Conservation (phyloP, 1,140 invertebrate genomes). For the Drosophila bocqueti region DNA sequence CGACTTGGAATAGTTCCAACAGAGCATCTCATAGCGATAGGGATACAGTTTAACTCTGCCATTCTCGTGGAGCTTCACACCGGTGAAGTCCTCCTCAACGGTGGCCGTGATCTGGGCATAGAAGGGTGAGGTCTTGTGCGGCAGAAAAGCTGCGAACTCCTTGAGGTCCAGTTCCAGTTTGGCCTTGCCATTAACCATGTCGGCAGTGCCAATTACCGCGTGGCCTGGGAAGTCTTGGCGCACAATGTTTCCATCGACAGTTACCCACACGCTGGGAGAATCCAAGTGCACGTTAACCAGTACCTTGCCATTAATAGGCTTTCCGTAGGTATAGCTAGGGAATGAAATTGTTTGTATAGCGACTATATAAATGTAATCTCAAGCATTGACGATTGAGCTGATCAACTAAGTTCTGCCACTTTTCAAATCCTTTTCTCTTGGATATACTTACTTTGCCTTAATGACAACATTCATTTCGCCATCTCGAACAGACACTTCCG, state of each 20-base stretch:
- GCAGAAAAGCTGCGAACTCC: slow-evolving; percentile 86
- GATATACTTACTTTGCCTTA: slow-evolving; percentile 88
- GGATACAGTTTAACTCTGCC: slow-evolving; percentile 91
- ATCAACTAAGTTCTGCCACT: neutral
- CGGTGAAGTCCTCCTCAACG: slow-evolving; percentile 91
- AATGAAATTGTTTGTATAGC: neutral
- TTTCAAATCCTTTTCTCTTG: neutral
- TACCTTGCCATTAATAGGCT: slow-evolving; percentile 92
- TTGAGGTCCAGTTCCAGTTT: slow-evolving; percentile 89
- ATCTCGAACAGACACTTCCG: slow-evolving; percentile 93
- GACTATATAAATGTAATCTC: neutral
- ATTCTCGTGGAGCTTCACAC: slow-evolving; percentile 91
- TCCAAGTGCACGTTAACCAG: slow-evolving; percentile 87
- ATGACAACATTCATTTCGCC: slow-evolving; percentile 91
- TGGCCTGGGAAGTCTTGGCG: slow-evolving; percentile 47
- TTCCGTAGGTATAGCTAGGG: slow-evolving; percentile 89
- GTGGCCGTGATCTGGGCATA: slow-evolving; percentile 88
- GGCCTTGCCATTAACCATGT: slow-evolving; percentile 90
- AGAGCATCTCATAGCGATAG: slow-evolving; percentile 93
- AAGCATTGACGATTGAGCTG: neutral
- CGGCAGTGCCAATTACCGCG: slow-evolving; percentile 86
- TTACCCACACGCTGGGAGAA: slow-evolving; percentile 37
- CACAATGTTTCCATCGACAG: slow-evolving; percentile 47
- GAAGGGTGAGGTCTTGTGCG: slow-evolving; percentile 85
- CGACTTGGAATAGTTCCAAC: slow-evolving; percentile 90